phyloP scores from a whole-genome alignment of 1,140 invertebrate genomes.

The Globodera ellingtonae region DNA sequence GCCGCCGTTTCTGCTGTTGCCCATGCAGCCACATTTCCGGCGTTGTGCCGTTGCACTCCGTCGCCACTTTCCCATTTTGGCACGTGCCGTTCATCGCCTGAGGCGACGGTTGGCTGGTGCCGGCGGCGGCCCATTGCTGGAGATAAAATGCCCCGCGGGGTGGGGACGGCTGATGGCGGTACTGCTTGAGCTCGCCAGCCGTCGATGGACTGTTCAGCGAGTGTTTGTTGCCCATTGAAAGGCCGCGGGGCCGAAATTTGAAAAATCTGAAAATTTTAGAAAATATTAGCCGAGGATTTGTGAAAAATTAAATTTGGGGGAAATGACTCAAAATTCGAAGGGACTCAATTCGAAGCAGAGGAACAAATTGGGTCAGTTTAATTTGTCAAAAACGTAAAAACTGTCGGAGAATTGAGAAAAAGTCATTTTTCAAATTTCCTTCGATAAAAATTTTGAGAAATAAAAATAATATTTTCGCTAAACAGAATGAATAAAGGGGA shows the following conservation, averaged over 20 bases:
- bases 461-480: too few species aligned
- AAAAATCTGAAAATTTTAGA: constrained; percentile 3
- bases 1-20: neutral
- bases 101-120: neutral
- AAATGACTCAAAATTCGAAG: neutral
- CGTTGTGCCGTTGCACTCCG: neutral
- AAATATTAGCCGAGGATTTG: neutral
- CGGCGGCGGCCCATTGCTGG: neutral
- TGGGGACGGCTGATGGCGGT: neutral
- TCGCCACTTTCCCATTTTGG: neutral
- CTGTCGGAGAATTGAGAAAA: too few species aligned
- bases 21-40: neutral
- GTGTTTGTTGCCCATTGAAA: constrained; percentile 12
- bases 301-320: neutral
- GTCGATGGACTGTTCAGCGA: neutral
- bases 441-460: too few species aligned
- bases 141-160: constrained; percentile 1
- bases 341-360: neutral
- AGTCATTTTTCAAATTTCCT: too few species aligned
- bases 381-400: too few species aligned
- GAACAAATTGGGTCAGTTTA: too few species aligned
- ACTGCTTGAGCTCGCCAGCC: neutral
- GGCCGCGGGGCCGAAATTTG: neutral
- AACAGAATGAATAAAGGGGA: too few species aligned
- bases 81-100: neutral